phyloP scores from a whole-genome alignment of 1,140 invertebrate species.

The Leptinotarsa lineolata region DNA sequence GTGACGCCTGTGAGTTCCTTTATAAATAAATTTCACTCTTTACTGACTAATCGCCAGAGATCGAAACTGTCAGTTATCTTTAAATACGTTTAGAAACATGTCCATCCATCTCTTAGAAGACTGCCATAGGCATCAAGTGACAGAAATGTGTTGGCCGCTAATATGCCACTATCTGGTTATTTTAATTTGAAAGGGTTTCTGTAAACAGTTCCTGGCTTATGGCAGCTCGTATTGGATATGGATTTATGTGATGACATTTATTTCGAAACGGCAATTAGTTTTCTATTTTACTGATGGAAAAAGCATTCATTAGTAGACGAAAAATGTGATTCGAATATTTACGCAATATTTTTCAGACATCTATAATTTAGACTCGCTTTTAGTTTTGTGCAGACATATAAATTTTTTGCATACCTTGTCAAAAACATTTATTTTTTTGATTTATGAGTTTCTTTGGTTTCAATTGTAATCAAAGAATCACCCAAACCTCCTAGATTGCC shows the following conservation, averaged over 20 bases:
- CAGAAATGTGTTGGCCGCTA: conserved; percentile 29
- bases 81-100: conserved; percentile 41
- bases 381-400: too few relatives aligned
- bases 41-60: conserved; percentile 33
- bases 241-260: neutral
- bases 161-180: conserved; percentile 24
- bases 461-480: too few relatives aligned
- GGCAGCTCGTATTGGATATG: neutral
- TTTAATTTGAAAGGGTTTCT: conserved; percentile 3
- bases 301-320: too few relatives aligned
- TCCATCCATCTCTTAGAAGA: conserved; percentile 33
- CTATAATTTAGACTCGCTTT: too few relatives aligned
- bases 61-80: conserved; percentile 39
- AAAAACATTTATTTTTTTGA: too few relatives aligned
- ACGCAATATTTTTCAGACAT: too few relatives aligned
- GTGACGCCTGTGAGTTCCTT: neutral
- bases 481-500: too few relatives aligned
- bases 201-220: neutral
- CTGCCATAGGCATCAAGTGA: conserved; percentile 35
- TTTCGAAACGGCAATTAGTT: neutral
- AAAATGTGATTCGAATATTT: too few relatives aligned
- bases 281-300: neutral
- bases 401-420: too few relatives aligned
- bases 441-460: too few relatives aligned
- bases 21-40: conserved; percentile 20